These are phyloP conservation scores for Leuciscus idus DNA, from an alignment of 2,113 vertebrate species.

Conservation along the genomic window DNA sequence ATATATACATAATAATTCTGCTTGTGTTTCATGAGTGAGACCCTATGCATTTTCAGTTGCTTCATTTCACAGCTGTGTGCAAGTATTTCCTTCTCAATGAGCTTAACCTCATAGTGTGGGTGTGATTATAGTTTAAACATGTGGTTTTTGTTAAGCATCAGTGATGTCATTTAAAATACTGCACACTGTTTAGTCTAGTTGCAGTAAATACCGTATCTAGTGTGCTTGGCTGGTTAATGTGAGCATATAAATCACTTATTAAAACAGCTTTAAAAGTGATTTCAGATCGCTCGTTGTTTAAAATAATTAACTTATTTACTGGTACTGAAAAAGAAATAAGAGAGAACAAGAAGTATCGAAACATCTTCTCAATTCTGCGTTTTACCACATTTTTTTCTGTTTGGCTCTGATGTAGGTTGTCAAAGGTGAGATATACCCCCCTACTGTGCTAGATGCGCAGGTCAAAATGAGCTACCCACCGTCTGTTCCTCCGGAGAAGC, in stretches of 20 bases:
- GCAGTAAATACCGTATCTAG: background rate
- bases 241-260: background rate
- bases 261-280: background rate
- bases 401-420: slow-evolving; percentile 73
- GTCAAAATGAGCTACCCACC: slow-evolving; percentile 87
- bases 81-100: background rate
- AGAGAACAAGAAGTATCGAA: background rate
- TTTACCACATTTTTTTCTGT: background rate
- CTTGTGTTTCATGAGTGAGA: background rate
- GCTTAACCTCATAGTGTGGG: background rate
- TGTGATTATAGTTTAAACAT: slow-evolving; percentile 1
- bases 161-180: slow-evolving; percentile 1
- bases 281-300: background rate
- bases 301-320: background rate
- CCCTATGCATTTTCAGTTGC: background rate
- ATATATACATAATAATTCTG: background rate
- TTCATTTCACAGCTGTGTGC: background rate
- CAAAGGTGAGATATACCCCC: slow-evolving; percentile 88
- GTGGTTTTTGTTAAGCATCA: slow-evolving; percentile 13
- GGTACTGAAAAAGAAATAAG: background rate
- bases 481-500: slow-evolving; percentile 63
- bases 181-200: background rate
- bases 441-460: slow-evolving; percentile 70
- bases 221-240: background rate
- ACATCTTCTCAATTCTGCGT: background rate